Conservation (phyloP, 2,888 invertebrate genomes). For the Drosophila greeni region DNA sequence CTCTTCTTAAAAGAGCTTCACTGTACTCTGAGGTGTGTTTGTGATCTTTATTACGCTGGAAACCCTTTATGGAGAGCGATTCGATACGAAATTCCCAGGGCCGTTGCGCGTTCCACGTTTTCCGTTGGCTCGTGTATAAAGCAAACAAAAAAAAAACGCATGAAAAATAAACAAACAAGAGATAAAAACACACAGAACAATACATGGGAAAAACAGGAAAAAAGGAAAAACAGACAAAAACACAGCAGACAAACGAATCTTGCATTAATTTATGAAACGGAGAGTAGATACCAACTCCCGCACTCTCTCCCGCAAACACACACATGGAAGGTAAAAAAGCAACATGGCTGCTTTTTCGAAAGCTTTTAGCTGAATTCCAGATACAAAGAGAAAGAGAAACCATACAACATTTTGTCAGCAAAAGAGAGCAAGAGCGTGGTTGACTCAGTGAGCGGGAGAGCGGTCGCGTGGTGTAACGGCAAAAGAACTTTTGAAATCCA, state of each 20-base stretch:
- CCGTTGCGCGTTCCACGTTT: constrained; percentile 29
- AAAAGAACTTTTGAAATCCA: constrained; percentile 71
- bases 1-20: not conserved
- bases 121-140: constrained; percentile 50
- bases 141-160: constrained; percentile 54
- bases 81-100: constrained; percentile 18
- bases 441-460: constrained; percentile 11
- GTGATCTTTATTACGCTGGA: constrained; percentile 17
- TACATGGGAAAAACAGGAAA: constrained; percentile 20
- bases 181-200: constrained; percentile 29
- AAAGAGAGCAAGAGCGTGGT: constrained; percentile 17
- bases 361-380: constrained; percentile 69
- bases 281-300: constrained; percentile 32
- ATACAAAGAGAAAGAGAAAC: constrained; percentile 54
- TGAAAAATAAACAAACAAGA: constrained; percentile 64
- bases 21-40: constrained; percentile 1
- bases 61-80: constrained; percentile 12
- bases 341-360: constrained; percentile 70
- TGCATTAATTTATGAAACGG: constrained; percentile 49
- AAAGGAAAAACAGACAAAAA: constrained; percentile 30
- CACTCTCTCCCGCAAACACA: constrained; percentile 23
- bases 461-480: constrained; percentile 56
- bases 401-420: constrained; percentile 63
- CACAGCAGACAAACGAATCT: constrained; percentile 44
- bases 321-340: constrained; percentile 53